Conservation (phyloP, 2,797 vertebrate genomes). For the Simalia tracyae region DNA sequence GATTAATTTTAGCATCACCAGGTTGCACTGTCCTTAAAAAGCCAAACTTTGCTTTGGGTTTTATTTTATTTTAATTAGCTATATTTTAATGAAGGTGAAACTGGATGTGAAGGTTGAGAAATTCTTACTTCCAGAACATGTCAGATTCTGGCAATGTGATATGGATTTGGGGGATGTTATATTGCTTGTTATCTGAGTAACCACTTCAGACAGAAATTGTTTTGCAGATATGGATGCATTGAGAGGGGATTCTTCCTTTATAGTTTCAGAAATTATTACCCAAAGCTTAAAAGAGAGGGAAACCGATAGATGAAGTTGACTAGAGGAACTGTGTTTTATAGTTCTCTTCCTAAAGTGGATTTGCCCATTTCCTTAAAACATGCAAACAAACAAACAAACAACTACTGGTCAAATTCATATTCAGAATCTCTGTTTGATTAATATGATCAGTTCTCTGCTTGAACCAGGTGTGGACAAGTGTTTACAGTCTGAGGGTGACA, state of each 20-base stretch:
- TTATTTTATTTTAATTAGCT: background rate
- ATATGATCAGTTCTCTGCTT: background rate
- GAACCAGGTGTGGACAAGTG: background rate
- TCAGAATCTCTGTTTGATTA: background rate
- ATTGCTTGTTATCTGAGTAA: background rate
- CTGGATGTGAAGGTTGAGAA: background rate
- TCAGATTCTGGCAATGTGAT: background rate
- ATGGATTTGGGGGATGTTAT: background rate
- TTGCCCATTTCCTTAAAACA: background rate
- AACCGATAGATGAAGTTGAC: background rate
- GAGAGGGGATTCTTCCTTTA: background rate
- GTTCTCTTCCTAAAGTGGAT: background rate
- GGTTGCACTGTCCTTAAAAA: background rate
- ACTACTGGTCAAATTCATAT: background rate
- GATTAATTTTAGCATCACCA: conserved; percentile 21
- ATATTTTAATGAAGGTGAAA: conserved; percentile 3
- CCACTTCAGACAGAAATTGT: background rate
- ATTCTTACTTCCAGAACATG: background rate
- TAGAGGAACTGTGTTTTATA: background rate
- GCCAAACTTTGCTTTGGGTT: background rate
- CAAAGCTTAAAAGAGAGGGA: background rate
- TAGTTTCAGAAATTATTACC: background rate
- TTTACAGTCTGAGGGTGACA: no score
- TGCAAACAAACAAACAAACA: background rate
- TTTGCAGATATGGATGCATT: background rate